phyloP scores from a whole-genome alignment of 2,797 vertebrate species.

The Halcyon chelicuti region DNA sequence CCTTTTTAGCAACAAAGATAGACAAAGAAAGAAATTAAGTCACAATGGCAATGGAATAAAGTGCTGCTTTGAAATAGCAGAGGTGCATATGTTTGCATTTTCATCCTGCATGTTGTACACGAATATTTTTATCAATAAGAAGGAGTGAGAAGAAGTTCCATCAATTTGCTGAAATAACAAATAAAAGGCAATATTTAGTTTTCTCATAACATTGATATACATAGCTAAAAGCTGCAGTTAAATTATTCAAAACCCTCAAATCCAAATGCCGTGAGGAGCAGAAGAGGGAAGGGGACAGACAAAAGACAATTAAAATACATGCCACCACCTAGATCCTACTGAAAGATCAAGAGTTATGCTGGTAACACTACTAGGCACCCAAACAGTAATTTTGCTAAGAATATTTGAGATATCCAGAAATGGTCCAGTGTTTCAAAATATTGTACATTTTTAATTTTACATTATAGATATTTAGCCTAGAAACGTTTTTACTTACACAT shows the following conservation, averaged over 20 bases:
- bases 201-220: background rate
- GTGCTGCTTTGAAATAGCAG: accelerated
- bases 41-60: background rate
- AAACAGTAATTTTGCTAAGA: background rate
- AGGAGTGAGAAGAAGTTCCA: background rate
- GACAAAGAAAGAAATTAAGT: background rate
- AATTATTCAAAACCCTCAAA: background rate
- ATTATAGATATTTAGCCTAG: background rate
- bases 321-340: background rate
- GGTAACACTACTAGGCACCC: background rate
- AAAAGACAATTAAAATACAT: background rate
- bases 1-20: background rate
- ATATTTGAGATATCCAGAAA: background rate
- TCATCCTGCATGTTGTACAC: accelerated
- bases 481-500: background rate
- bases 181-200: background rate
- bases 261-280: background rate
- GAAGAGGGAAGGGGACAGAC: accelerated
- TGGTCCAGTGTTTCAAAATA: background rate
- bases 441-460: background rate
- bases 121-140: background rate
- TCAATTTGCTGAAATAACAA: background rate
- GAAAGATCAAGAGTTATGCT: background rate
- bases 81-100: background rate
- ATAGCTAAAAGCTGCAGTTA: background rate